phyloP scores from a whole-genome alignment of 1,140 invertebrate species.

The Protaetia brevitarsis region DNA sequence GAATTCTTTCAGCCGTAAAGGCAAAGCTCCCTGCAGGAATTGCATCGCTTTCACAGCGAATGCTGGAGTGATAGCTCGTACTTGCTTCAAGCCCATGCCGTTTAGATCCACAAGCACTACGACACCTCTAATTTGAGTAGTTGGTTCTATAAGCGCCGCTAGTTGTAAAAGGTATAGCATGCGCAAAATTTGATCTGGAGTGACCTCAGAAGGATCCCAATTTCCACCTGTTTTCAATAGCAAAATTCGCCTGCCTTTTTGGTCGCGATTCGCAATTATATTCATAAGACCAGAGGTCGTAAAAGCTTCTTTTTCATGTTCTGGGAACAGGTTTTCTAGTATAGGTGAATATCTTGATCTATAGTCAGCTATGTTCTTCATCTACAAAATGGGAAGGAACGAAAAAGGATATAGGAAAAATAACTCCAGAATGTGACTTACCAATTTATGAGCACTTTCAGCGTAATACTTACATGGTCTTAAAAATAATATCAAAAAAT shows the following conservation, averaged over 20 bases:
- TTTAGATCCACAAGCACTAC: constrained; percentile 81
- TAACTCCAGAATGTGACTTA: too few relatives aligned
- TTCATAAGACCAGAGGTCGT: constrained; percentile 69
- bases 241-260: constrained; percentile 38
- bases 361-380: constrained; percentile 71
- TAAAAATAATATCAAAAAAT: not conserved
- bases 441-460: not conserved
- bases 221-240: constrained; percentile 42
- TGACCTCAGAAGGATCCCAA: constrained; percentile 72
- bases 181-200: constrained; percentile 69
- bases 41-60: constrained; percentile 71
- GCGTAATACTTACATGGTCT: too few relatives aligned
- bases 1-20: constrained; percentile 81
- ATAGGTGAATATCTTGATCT: constrained; percentile 64
- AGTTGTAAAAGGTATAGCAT: constrained; percentile 76
- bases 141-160: constrained; percentile 67
- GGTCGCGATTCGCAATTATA: constrained; percentile 46
- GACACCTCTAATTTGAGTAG: constrained; percentile 68
- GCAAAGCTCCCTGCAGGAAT: constrained; percentile 86
- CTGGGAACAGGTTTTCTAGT: constrained; percentile 61
- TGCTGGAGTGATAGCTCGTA: constrained; percentile 61
- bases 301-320: constrained; percentile 62
- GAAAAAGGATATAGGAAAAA: too few relatives aligned
- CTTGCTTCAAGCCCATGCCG: constrained; percentile 70
- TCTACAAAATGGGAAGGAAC: constrained; percentile 50